Conservation (phyloP, 2,888 invertebrate genomes). For the Pristionchus maxplancki region DNA sequence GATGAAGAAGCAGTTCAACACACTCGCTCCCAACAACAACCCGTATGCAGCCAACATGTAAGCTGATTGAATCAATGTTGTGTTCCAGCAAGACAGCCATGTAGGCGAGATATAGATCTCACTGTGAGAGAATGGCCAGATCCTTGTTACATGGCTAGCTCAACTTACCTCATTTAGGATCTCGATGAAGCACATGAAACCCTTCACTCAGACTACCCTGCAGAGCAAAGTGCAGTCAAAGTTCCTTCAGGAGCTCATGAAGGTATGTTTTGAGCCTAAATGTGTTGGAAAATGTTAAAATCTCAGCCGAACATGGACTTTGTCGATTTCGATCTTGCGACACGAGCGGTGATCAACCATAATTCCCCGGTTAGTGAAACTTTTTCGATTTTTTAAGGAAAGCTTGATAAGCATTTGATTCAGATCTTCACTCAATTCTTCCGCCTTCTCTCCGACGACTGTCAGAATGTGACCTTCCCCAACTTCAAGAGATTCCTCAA, state of each 20-base stretch:
- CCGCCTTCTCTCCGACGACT: conserved; percentile 55
- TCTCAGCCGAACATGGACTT: conserved; percentile 50
- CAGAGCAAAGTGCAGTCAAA: conserved; percentile 75
- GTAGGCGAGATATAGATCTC: not conserved
- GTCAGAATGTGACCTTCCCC: conserved; percentile 62
- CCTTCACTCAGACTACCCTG: conserved; percentile 75
- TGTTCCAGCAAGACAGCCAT: not conserved
- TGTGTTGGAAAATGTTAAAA: no score
- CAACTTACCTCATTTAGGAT: no score
- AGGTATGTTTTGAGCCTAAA: conserved; percentile 57
- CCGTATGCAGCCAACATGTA: conserved; percentile 33
- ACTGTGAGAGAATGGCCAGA: no score
- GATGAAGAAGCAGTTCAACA: conserved; percentile 74
- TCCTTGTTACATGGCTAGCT: no score
- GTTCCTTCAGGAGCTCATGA: conserved; percentile 74
- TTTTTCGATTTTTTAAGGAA: no score
- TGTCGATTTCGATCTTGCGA: conserved; percentile 42
- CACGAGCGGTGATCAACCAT: conserved; percentile 5
- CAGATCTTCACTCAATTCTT: conserved; percentile 61
- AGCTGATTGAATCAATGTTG: not conserved
- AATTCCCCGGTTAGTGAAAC: not conserved
- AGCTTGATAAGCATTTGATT: conserved; percentile 31
- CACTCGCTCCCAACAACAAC: conserved; percentile 52
- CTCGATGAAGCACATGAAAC: conserved; percentile 76
- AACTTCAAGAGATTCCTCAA: conserved; percentile 66